Evolutionary conservation across 2,888 invertebrate species (phyloP), one percentile per base, ranked within the genome.

Genomic region (Octonoba sinensis): DNA sequence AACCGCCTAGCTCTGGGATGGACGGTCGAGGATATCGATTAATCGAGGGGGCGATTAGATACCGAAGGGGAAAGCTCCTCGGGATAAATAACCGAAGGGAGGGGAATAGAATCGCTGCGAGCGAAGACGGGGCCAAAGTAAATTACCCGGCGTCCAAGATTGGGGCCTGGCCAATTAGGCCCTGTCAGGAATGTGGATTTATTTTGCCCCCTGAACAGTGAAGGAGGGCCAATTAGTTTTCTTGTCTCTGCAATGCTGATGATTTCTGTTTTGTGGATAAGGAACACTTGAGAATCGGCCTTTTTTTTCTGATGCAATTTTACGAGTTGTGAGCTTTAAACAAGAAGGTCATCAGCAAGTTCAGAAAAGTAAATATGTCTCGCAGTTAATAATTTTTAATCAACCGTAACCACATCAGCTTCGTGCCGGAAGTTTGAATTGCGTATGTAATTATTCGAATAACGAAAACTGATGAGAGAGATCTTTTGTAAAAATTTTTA

Each of bases 151-250:
- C 64, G 54, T 74, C 74, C 65, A 74, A 66, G 74, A 74, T 57
- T 74, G 65, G 73, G 74, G 46, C 74, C 66, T 74, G 74, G 56
- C 73, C 73, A 73, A 73, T 73, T 73, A 73, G 66, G 47, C 65
- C 65, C 57, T 65, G 74, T 74, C 74, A 66, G 57, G 57, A 66
- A 66, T 49, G 74, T 27, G 57, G 74, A 66, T 66, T 74, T 74
- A 66, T 66, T 57, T 57, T 62, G 20, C 11, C 59, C 69, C 56
- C 56, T 65, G 70, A 70, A 24, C 18, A 51, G 62, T 51, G 62
- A 51, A 72, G 73, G 74, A 74, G 65, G 65, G 16, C 65, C 74
- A 74, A 74, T 74, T 65, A 74, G 57, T 65, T 74, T 74, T 74
- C 74, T 74, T 74, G n/a, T 24, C 46, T 47, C 49, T 27, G 15